These are phyloP conservation scores for Sinotaia quadrata DNA, from an alignment of 2,888 invertebrate genomes.

Conservation along the genomic window DNA sequence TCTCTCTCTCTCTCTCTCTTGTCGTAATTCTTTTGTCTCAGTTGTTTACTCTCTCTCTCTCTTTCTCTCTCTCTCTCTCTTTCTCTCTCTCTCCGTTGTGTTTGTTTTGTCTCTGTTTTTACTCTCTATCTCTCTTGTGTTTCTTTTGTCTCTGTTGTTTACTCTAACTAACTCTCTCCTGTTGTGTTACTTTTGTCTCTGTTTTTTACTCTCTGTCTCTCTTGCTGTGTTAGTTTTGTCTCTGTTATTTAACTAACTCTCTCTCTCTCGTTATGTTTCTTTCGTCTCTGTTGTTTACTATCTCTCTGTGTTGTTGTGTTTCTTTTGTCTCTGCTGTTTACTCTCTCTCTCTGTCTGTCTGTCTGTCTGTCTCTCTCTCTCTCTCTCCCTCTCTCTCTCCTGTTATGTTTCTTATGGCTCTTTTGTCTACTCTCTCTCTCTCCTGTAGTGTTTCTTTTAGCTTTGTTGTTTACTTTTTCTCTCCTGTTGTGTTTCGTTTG, in stretches of 20 bases:
- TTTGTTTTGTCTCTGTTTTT: neutral
- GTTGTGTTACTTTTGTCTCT: neutral
- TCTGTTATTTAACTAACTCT: neutral
- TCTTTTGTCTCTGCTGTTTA: neutral
- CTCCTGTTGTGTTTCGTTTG: no score
- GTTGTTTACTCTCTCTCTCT: slow-evolving; percentile 9
- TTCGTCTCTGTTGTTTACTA: neutral
- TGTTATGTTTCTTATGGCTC: no score
- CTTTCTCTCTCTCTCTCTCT: slow-evolving; percentile 2
- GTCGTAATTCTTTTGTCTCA: neutral
- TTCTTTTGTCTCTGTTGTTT: slow-evolving; percentile 1
- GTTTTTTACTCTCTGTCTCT: slow-evolving; percentile 7
- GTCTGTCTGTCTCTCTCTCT: neutral
- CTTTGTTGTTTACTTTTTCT: no score
- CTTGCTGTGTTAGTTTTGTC: neutral
- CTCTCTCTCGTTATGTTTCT: neutral
- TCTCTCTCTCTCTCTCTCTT: neutral
- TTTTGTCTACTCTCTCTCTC: no score
- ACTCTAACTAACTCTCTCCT: neutral
- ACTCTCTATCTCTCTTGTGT: neutral
- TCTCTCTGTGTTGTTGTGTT: neutral
- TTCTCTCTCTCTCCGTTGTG: neutral
- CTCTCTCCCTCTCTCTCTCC: neutral
- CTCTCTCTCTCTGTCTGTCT: neutral
- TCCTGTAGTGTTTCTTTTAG: no score